A percentile compares a stretch with the other conserved stretches of the same genome.
Conservation (phyloP, 2,888 invertebrate species). For the Siphonodentalium dalli region DNA sequence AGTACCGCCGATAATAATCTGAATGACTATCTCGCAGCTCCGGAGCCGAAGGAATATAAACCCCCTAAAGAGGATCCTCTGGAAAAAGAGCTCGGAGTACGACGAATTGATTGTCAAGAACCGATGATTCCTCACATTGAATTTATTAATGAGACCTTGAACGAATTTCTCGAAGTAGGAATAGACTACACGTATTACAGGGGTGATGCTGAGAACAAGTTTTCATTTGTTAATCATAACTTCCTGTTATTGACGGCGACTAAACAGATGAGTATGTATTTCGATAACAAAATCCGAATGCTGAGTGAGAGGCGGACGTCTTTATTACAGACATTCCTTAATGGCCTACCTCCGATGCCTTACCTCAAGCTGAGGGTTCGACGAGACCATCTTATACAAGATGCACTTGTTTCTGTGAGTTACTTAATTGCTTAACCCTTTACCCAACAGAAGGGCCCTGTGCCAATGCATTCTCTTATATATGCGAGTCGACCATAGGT, state of each 20-base stretch:
- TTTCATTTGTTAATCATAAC: constrained; percentile 86
- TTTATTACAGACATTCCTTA: constrained; percentile 80
- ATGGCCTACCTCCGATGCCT: constrained; percentile 73
- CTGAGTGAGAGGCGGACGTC: constrained; percentile 89
- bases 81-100: constrained; percentile 77
- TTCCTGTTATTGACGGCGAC: constrained; percentile 91
- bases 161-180: constrained; percentile 92
- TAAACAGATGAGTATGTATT: constrained; percentile 89
- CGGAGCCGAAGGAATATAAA: constrained; percentile 58
- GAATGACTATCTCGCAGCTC: constrained; percentile 35
- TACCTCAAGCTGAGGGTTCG: constrained; percentile 77
- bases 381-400: constrained; percentile 87
- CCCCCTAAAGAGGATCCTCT: constrained; percentile 65
- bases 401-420: constrained; percentile 85
- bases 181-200: constrained; percentile 90
- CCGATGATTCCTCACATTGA: constrained; percentile 86
- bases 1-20: constrained; percentile 39
- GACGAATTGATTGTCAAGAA: constrained; percentile 81
- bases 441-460: no score
- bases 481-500: no score
- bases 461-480: no score
- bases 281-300: constrained; percentile 94
- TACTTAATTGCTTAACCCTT: no score
- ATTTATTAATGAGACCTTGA: constrained; percentile 92
- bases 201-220: constrained; percentile 66